Evolutionary conservation across 2,797 vertebrate species (phyloP).

Genomic region (Sebastes taczanowskii): DNA sequence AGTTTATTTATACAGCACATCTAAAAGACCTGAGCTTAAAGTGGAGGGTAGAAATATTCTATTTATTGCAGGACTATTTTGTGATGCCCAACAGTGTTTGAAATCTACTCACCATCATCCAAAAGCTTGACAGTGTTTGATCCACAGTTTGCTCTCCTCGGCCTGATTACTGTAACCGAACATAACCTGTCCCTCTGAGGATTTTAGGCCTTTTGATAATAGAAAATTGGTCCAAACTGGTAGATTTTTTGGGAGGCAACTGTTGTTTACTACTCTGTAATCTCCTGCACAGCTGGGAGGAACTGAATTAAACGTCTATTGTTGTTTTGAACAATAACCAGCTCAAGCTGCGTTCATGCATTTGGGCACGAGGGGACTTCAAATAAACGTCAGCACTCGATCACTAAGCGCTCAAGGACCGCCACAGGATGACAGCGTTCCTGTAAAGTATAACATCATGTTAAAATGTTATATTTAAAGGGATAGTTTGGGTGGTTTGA

Average conservation of each 20-base stretch:
- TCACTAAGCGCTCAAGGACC: neutral
- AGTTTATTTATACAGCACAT: neutral
- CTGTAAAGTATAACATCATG: neutral
- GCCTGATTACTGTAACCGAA: neutral
- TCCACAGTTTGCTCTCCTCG: neutral
- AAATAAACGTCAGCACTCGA: neutral
- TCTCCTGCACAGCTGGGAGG: neutral
- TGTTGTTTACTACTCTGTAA: neutral
- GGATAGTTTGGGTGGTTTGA: no score
- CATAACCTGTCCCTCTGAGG: neutral
- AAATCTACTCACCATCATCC: neutral
- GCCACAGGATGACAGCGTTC: neutral
- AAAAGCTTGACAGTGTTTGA: conserved; percentile 6
- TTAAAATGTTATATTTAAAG: neutral
- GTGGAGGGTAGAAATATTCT: neutral
- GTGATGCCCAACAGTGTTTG: neutral
- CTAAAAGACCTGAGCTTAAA: neutral
- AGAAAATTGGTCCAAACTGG: conserved; percentile 12
- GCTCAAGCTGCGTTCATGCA: neutral
- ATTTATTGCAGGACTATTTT: neutral
- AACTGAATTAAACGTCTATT: neutral
- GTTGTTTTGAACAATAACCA: conserved; percentile 3
- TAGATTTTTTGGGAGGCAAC: neutral
- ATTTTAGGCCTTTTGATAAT: neutral
- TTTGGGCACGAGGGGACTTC: neutral